Conservation (phyloP, 2,113 vertebrate species). For the Macquaria australasica region DNA sequence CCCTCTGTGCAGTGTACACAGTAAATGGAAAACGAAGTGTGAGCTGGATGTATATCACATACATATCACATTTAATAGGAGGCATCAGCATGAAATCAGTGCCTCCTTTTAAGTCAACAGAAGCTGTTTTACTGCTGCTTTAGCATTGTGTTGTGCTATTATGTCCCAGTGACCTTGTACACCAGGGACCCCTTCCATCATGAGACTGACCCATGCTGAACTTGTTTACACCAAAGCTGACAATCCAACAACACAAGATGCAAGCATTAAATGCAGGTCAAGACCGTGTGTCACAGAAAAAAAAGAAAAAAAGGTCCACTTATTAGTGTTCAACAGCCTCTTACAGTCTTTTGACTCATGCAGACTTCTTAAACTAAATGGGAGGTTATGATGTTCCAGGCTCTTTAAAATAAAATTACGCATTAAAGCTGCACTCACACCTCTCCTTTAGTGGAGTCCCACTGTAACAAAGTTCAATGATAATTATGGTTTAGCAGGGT, state of each 20-base stretch:
- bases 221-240: too few relatives aligned
- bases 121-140: background rate
- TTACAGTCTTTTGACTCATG: background rate
- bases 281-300: background rate
- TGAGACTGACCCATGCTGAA: too few relatives aligned
- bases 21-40: background rate
- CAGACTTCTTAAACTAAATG: too few relatives aligned
- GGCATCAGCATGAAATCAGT: background rate
- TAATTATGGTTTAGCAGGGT: too few relatives aligned
- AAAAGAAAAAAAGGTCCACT: background rate
- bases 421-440: too few relatives aligned
- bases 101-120: background rate
- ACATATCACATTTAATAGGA: background rate
- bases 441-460: too few relatives aligned
- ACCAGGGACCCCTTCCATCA: too few relatives aligned
- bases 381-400: too few relatives aligned
- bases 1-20: background rate
- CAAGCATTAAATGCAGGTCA: background rate
- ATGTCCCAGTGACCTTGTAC: background rate
- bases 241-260: background rate
- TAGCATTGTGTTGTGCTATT: background rate
- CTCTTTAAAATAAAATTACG: too few relatives aligned
- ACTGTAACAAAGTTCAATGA: too few relatives aligned
- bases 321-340: background rate
- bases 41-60: background rate